Evolutionary conservation across 2,113 vertebrate genomes (phyloP), one percentile per base, ranked within the genome.

Genomic region (Cervus canadensis): DNA sequence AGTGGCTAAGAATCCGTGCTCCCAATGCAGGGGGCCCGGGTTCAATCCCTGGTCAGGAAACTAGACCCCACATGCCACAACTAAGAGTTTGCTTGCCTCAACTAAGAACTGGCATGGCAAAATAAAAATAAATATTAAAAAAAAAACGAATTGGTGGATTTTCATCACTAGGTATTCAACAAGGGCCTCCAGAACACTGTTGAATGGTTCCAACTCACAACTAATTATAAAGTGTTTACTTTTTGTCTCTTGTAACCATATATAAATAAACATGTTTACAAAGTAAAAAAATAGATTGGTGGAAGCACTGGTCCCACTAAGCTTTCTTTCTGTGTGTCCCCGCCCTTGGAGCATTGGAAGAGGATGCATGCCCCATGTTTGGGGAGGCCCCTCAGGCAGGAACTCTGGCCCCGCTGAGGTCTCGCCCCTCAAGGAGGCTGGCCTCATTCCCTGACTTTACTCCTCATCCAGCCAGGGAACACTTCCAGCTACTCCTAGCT

Each of bases 311-410:
- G 28, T n/a, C 25, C 74, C 1, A 0, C 12, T 62, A 5, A 7
- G 54, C 54, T 30, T 48, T 2, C 16, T 2, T n/a, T 79, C 54
- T 1, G 1, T 7, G 28, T 1, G 4, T 33, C 62, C 36, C 54
- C 3, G 1, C 30, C 10, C 50, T 52, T 13, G 3, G 57, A 40
- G 21, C 28, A 2, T 43, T n/a, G 48, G 67, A 40, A 30, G 3
- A n/a, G 25, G 85, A 26, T 0, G 0, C 0, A 0, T 7, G 28
- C 4, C 30, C 17, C 1, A 3, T 11, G 60, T 25, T 0, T 5
- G 1, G 2, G 7, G 52, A 45, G n/a, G 40, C 17, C 25, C 14
- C 1, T 36, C 17, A 5, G 45, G 19, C 26, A 40, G 45, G 43
- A 59, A 2, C 45, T 45, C n/a, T 21, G 28, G 36, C 30, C 21